A percentile compares a stretch with the other conserved stretches of the same genome.
These are phyloP conservation scores for Masticophis lateralis DNA, from an alignment of 2,797 vertebrate species.

Conservation along the genomic window DNA sequence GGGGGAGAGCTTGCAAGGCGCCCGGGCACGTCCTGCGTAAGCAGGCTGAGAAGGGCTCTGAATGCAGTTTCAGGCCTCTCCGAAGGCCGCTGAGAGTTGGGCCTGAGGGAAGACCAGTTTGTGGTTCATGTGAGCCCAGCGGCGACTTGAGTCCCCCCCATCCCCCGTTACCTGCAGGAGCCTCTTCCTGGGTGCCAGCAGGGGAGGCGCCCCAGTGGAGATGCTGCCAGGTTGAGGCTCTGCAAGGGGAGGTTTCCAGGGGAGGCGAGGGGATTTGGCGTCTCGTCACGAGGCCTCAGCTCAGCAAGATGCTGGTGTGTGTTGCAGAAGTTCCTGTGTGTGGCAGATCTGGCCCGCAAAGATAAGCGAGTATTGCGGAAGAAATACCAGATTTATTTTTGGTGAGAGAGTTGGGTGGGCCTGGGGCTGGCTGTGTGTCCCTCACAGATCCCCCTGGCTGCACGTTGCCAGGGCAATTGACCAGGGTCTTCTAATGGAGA, in stretches of 20 bases:
- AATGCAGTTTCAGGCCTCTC: rapidly evolving
- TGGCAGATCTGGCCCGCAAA: conserved; percentile 91
- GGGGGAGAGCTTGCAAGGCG: not conserved
- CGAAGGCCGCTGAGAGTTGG: too few relatives aligned
- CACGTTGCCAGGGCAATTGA: not conserved
- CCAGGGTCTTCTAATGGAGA: not conserved
- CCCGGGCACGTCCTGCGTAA: not conserved
- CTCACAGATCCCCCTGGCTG: too few relatives aligned
- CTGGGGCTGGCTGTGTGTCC: not conserved
- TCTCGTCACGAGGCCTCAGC: not conserved
- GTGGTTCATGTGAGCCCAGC: not conserved
- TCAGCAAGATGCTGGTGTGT: not conserved
- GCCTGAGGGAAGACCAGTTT: too few relatives aligned
- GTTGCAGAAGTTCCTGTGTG: conserved; percentile 87
- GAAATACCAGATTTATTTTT: conserved; percentile 99
- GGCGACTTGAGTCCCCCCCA: not conserved
- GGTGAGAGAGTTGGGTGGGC: conserved; percentile 73
- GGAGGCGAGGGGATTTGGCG: not conserved
- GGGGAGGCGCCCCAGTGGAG: not conserved
- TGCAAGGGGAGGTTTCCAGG: not conserved
- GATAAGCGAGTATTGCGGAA: conserved; percentile 93
- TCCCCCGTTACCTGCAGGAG: not conserved
- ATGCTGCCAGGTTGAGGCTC: not conserved
- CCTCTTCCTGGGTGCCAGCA: too few relatives aligned
- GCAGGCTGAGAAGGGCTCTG: not conserved